These are phyloP conservation scores for Hippolais icterina DNA, from an alignment of 2,113 vertebrate genomes.

Conservation along the genomic window DNA sequence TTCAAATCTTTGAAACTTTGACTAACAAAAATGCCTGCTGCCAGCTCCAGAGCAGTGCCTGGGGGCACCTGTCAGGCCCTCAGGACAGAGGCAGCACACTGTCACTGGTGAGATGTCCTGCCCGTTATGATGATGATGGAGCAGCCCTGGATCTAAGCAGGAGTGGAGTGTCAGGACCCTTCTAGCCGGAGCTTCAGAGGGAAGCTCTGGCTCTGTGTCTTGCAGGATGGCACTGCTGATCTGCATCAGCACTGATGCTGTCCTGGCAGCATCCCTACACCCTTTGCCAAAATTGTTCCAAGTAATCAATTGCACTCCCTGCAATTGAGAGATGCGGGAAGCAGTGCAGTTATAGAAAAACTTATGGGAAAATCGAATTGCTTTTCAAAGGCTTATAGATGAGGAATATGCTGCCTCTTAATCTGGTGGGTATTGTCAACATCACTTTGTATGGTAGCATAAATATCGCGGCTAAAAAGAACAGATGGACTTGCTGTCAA, in stretches of 20 bases:
- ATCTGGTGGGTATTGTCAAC: neutral
- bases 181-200: no score
- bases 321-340: neutral
- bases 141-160: no score
- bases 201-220: neutral
- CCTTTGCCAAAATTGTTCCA: neutral
- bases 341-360: neutral
- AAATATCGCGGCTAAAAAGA: neutral
- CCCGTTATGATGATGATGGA: fast-evolving
- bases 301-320: neutral
- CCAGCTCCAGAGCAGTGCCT: neutral
- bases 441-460: neutral
- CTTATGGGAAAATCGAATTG: neutral
- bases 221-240: neutral
- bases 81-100: neutral
- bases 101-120: fast-evolving
- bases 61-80: neutral
- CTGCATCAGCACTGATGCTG: fast-evolving
- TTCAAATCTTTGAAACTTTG: neutral
- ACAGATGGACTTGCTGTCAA: neutral
- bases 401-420: neutral
- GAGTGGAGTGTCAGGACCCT: no score
- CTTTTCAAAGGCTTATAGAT: neutral
- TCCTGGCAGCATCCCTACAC: fast-evolving
- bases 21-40: neutral